A percentile compares a stretch with the other conserved stretches of the same genome.
Conservation (phyloP, 2,113 vertebrate genomes). For the Phyllostomus discolor region DNA sequence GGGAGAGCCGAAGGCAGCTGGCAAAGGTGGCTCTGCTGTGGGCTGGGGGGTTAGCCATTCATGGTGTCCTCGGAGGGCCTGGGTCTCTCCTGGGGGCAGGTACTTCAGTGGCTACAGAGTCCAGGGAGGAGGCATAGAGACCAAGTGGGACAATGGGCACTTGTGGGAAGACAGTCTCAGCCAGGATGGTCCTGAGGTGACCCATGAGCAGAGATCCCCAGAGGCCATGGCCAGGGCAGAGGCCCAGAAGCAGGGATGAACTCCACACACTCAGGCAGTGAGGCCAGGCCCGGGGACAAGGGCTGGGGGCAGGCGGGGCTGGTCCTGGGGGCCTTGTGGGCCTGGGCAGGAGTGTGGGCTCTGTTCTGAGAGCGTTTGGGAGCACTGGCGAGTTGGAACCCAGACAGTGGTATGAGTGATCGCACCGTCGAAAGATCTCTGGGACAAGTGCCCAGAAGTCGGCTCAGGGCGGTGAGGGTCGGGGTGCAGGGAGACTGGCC, state of each 20-base stretch:
- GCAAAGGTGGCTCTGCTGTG: neutral
- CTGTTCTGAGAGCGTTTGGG: neutral
- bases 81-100: neutral
- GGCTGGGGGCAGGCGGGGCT: neutral
- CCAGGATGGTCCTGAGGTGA: neutral
- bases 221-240: neutral
- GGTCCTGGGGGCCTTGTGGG: neutral
- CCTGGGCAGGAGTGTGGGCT: neutral
- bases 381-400: neutral
- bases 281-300: neutral
- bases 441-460: neutral
- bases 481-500: neutral
- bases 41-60: neutral
- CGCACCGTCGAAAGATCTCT: too few species aligned
- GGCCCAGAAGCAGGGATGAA: neutral
- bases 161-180: neutral
- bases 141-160: too few species aligned
- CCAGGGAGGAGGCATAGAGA: neutral
- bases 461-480: neutral
- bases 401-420: fast-evolving
- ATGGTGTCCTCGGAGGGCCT: neutral
- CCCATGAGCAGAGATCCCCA: neutral
- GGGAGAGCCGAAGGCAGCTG: neutral
- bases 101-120: neutral
- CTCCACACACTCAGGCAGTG: too few species aligned